phyloP scores from a whole-genome alignment of 2,888 invertebrate genomes.

The Drosophila subquinaria region DNA sequence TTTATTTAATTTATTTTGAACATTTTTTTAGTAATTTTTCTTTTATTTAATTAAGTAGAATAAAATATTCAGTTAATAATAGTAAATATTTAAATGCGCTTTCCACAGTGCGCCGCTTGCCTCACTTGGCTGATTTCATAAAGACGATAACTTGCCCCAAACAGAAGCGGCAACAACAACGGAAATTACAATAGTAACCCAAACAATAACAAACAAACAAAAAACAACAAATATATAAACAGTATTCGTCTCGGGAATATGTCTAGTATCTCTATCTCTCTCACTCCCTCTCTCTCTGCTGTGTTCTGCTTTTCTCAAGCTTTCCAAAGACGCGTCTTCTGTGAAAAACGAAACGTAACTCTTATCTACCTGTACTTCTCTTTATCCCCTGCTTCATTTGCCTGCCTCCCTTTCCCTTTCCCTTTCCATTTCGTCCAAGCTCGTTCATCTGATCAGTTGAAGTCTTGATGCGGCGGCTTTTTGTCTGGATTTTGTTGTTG shows the following conservation, averaged over 20 bases:
- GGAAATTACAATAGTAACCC: slow-evolving; percentile 18
- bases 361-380: slow-evolving; percentile 4
- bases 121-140: slow-evolving; percentile 60
- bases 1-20: background rate
- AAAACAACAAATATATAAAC: slow-evolving; percentile 22
- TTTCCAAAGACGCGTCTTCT: slow-evolving; percentile 47
- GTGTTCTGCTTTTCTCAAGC: slow-evolving; percentile 32
- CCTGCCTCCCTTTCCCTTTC: background rate
- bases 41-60: background rate
- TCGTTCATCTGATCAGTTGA: slow-evolving; percentile 17
- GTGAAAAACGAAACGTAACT: slow-evolving; percentile 39
- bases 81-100: background rate
- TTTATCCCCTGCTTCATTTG: background rate
- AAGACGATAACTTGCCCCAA: slow-evolving; percentile 38
- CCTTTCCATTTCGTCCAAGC: slow-evolving; percentile 2
- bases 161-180: slow-evolving; percentile 25
- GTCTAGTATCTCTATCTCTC: slow-evolving; percentile 2
- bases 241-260: slow-evolving; percentile 12
- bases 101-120: slow-evolving; percentile 34
- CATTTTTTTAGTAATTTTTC: background rate
- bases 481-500: slow-evolving; percentile 37
- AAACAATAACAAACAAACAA: slow-evolving; percentile 50
- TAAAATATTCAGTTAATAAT: background rate
- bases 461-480: slow-evolving; percentile 25
- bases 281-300: background rate